These are phyloP conservation scores for Rhingia rostrata DNA, from an alignment of 2,888 invertebrate species.

Conservation along the genomic window DNA sequence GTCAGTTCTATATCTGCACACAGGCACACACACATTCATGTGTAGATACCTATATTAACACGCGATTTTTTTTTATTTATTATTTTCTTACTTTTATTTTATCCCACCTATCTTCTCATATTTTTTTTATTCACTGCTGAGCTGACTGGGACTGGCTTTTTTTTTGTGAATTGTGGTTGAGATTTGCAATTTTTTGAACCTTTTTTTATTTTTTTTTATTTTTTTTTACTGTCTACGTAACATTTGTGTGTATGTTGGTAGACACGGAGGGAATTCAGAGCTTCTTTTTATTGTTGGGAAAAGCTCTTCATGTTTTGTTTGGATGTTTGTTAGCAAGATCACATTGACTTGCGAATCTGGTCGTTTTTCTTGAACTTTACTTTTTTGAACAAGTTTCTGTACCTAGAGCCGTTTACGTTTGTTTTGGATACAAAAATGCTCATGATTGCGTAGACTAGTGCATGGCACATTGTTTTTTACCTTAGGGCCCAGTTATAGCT, in stretches of 20 bases:
- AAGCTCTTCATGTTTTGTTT: neutral
- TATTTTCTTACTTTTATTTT: slow-evolving; percentile 15
- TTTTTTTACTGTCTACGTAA: slow-evolving; percentile 7
- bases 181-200: neutral
- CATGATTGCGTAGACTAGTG: too few relatives aligned
- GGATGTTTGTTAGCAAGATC: neutral
- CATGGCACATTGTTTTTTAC: too few relatives aligned
- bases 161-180: neutral
- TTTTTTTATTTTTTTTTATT: neutral
- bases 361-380: too few relatives aligned
- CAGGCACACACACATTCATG: slow-evolving; percentile 11
- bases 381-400: too few relatives aligned
- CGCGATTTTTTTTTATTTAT: slow-evolving; percentile 15
- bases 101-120: slow-evolving; percentile 29
- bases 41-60: slow-evolving; percentile 7
- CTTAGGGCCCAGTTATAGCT: too few relatives aligned
- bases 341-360: too few relatives aligned
- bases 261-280: neutral
- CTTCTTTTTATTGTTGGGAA: neutral
- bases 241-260: neutral
- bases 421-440: too few relatives aligned
- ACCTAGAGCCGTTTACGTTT: too few relatives aligned
- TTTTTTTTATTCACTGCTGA: slow-evolving; percentile 32
- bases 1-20: slow-evolving; percentile 42
- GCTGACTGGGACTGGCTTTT: slow-evolving; percentile 20